Conservation (phyloP, 2,888 invertebrate species). For the Drosophila nr. fundita region DNA sequence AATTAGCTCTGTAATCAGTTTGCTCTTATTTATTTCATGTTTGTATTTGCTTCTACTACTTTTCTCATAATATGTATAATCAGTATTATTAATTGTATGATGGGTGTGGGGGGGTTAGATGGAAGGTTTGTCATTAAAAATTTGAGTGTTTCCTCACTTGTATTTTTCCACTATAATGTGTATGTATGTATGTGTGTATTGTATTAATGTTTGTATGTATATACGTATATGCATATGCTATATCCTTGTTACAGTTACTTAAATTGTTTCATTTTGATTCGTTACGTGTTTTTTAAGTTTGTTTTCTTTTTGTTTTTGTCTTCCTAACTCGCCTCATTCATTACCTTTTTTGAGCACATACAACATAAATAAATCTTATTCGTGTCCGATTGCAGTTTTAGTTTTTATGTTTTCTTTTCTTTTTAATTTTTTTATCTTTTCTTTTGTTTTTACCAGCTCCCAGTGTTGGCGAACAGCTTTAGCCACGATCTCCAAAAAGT, state of each 20-base stretch:
- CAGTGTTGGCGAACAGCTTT: background rate
- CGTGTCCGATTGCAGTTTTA: constrained; percentile 28
- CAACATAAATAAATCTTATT: constrained; percentile 36
- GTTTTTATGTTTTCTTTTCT: background rate
- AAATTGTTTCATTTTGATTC: constrained; percentile 41
- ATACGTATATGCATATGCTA: constrained; percentile 51
- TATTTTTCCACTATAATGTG: constrained; percentile 53
- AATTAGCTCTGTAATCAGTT: constrained; percentile 30
- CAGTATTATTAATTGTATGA: constrained; percentile 47
- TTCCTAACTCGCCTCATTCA: constrained; percentile 19
- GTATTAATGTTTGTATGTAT: constrained; percentile 37
- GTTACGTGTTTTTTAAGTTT: constrained; percentile 33
- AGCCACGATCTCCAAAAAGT: constrained; percentile 6
- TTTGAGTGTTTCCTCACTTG: constrained; percentile 40
- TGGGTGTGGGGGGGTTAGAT: constrained; percentile 1
- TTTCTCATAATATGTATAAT: constrained; percentile 44
- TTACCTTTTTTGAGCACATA: constrained; percentile 49
- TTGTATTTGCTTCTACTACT: constrained; percentile 34
- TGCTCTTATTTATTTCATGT: constrained; percentile 29
- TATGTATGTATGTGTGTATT: constrained; percentile 32
- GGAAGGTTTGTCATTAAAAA: constrained; percentile 55
- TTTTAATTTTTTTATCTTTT: constrained; percentile 2
- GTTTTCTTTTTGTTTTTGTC: constrained; percentile 14
- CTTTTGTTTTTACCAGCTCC: constrained; percentile 8
- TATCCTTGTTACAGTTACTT: constrained; percentile 66